These are phyloP conservation scores for Drosophila kuntzei DNA, from an alignment of 2,888 invertebrate species.

Conservation along the genomic window DNA sequence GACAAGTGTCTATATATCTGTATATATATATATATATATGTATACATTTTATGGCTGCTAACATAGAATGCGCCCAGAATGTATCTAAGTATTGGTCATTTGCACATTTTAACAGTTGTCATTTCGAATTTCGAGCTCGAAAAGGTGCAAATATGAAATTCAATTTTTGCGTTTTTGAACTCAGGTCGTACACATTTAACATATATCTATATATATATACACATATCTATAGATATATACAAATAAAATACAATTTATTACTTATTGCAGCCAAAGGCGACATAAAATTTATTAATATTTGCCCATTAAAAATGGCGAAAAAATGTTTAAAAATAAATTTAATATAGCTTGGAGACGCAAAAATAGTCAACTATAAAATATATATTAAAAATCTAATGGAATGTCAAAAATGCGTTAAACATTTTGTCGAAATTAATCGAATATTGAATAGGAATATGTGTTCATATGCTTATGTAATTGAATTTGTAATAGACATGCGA, in stretches of 20 bases:
- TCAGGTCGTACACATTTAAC: slow-evolving; percentile 39
- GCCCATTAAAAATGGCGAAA: slow-evolving; percentile 55
- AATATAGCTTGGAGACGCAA: slow-evolving; percentile 47
- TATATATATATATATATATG: slow-evolving; percentile 15
- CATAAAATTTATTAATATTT: slow-evolving; percentile 76
- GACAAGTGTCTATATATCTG: slow-evolving; percentile 43
- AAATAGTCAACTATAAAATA: slow-evolving; percentile 53
- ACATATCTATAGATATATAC: slow-evolving; percentile 10
- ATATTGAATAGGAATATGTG: slow-evolving; percentile 9
- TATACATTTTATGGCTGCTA: slow-evolving; percentile 30
- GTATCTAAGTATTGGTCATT: slow-evolving; percentile 36
- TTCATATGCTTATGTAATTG: slow-evolving; percentile 57
- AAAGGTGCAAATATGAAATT: slow-evolving; percentile 68
- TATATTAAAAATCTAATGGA: slow-evolving; percentile 46
- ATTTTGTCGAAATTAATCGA: slow-evolving; percentile 43
- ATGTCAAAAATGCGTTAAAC: slow-evolving; percentile 65
- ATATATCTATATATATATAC: slow-evolving; percentile 6
- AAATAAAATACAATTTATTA: slow-evolving; percentile 75
- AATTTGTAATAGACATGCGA: slow-evolving; percentile 38
- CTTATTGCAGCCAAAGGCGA: slow-evolving; percentile 65
- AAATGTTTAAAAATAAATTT: slow-evolving; percentile 69
- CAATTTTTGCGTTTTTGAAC: slow-evolving; percentile 36
- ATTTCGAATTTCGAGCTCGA: slow-evolving; percentile 74
- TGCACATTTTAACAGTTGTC: slow-evolving; percentile 68
- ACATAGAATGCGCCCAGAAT: slow-evolving; percentile 39